A percentile compares a stretch with the other conserved stretches of the same genome.
Conservation (phyloP, 2,113 vertebrate species). For the Gobio gobio region DNA sequence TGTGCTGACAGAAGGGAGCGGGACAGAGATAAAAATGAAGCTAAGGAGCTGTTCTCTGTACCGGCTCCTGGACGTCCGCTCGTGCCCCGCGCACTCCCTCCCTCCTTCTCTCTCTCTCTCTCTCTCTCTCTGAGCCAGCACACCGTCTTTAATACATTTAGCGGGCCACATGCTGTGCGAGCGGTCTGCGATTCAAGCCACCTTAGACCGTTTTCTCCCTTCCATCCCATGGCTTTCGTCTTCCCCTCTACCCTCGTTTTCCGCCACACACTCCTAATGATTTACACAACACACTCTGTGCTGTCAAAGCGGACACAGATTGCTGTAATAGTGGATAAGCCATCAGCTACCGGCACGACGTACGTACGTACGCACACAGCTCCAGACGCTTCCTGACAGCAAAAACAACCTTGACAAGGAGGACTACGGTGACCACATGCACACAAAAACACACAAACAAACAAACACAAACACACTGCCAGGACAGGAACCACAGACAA, state of each 20-base stretch:
- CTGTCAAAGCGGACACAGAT: constrained; percentile 32
- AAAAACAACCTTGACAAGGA: constrained; percentile 74
- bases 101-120: constrained; percentile 16
- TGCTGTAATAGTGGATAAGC: constrained; percentile 44
- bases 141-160: constrained; percentile 63
- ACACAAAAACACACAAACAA: constrained; percentile 64
- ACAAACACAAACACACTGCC: constrained; percentile 42
- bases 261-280: constrained; percentile 12
- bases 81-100: not conserved
- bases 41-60: constrained; percentile 30
- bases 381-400: constrained; percentile 71
- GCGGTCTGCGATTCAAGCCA: constrained; percentile 75
- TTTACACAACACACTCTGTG: constrained; percentile 39
- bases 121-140: constrained; percentile 33
- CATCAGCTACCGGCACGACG: constrained; percentile 42
- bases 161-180: constrained; percentile 76
- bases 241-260: constrained; percentile 41
- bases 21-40: constrained; percentile 43
- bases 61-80: constrained; percentile 17
- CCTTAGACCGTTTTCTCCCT: constrained; percentile 69
- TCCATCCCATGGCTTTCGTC: constrained; percentile 58
- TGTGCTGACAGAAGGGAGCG: constrained; percentile 24
- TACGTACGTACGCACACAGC: constrained; percentile 45
- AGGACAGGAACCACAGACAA: constrained; percentile 32
- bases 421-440: constrained; percentile 57